phyloP scores from a whole-genome alignment of 2,797 vertebrate species.

The Sandelia bainsii region DNA sequence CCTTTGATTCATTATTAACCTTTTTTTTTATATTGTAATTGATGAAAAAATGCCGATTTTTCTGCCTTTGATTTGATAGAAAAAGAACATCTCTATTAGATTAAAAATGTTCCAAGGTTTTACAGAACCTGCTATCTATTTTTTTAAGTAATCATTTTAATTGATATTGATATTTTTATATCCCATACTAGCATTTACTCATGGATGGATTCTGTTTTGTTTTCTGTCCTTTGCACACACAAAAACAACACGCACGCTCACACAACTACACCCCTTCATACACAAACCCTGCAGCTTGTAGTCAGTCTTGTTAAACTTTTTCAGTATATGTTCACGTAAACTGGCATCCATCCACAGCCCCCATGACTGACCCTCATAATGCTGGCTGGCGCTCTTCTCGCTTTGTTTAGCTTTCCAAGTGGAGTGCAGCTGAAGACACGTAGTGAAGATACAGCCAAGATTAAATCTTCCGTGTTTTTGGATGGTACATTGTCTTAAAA shows the following conservation, averaged over 20 bases:
- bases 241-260: neutral
- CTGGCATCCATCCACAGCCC: constrained; percentile 80
- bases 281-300: constrained; percentile 76
- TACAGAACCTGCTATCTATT: constrained; percentile 18
- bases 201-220: neutral
- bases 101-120: constrained; percentile 36
- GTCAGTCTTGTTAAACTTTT: constrained; percentile 82
- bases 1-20: constrained; percentile 77
- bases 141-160: constrained; percentile 19
- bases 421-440: constrained; percentile 72
- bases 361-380: constrained; percentile 81
- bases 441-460: constrained; percentile 67
- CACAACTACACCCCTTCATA: constrained; percentile 32
- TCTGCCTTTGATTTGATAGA: constrained; percentile 68
- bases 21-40: constrained; percentile 74
- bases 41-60: constrained; percentile 65
- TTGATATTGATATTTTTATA: constrained; percentile 27
- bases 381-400: constrained; percentile 72
- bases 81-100: constrained; percentile 52
- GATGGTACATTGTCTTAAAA: constrained; percentile 46
- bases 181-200: constrained; percentile 10
- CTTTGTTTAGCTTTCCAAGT: constrained; percentile 79
- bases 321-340: constrained; percentile 80
- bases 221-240: neutral
- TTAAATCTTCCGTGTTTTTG: constrained; percentile 65